These are phyloP conservation scores for Mesembrinibis cayennensis DNA, from an alignment of 2,113 vertebrate species.

Conservation along the genomic window DNA sequence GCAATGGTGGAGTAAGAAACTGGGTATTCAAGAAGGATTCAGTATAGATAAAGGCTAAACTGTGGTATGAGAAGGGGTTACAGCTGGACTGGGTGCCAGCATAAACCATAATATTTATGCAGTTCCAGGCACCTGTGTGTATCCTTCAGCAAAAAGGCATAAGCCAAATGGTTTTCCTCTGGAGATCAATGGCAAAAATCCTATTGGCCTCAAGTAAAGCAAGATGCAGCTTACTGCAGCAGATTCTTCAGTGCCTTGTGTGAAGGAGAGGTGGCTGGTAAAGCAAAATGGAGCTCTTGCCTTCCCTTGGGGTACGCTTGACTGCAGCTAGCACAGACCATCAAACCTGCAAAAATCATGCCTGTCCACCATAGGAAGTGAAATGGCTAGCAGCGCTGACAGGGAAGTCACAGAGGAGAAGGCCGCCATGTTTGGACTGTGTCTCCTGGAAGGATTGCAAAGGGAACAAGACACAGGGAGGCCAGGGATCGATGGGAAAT, in stretches of 20 bases:
- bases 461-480: neutral
- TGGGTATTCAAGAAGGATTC: neutral
- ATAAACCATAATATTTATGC: neutral
- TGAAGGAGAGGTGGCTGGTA: neutral
- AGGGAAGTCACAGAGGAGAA: neutral
- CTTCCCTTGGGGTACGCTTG: neutral
- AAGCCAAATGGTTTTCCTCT: neutral
- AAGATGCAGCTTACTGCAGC: neutral
- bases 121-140: neutral
- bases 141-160: neutral
- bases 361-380: neutral
- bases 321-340: neutral
- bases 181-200: neutral
- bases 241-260: neutral
- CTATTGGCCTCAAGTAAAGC: neutral
- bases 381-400: neutral
- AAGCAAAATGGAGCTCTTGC: neutral
- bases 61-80: neutral
- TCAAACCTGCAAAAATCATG: neutral
- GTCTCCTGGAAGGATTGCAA: neutral
- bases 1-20: neutral
- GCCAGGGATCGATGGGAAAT: neutral
- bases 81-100: neutral
- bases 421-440: neutral
- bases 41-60: neutral